Conservation (phyloP, 2,797 vertebrate species). For the Lepidocolaptes lacrymiger region DNA sequence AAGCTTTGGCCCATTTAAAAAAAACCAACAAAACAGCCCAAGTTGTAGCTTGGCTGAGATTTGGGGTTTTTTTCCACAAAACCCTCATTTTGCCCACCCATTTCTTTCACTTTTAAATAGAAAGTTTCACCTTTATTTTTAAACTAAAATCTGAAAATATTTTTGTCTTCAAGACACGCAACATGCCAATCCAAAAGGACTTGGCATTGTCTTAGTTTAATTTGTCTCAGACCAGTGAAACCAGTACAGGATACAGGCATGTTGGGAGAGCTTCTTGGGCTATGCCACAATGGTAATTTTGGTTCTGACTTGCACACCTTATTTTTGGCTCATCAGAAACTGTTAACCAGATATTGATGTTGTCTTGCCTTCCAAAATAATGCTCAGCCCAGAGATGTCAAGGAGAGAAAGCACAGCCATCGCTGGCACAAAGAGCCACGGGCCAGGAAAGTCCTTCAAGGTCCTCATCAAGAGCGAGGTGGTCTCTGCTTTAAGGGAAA, state of each 20-base stretch:
- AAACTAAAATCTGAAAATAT: neutral
- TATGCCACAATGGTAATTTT: neutral
- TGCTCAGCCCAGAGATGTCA: fast-evolving
- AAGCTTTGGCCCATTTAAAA: neutral
- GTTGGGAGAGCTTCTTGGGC: neutral
- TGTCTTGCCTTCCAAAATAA: neutral
- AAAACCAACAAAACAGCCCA: neutral
- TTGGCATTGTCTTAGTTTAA: neutral
- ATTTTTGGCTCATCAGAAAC: neutral
- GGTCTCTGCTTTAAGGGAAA: neutral
- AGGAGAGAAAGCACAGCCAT: neutral
- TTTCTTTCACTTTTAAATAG: neutral
- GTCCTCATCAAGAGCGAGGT: neutral
- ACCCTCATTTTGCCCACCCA: neutral
- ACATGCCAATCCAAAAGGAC: no score
- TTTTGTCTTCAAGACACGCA: neutral
- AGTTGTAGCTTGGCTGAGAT: neutral
- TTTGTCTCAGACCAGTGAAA: neutral
- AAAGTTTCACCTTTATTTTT: neutral
- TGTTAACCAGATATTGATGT: neutral
- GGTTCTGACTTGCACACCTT: neutral
- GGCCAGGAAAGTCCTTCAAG: neutral
- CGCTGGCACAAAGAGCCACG: neutral
- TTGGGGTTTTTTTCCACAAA: neutral
- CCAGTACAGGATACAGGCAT: neutral